Evolutionary conservation across 2,888 invertebrate genomes (phyloP), one percentile per base, ranked within the genome.

Genomic region (Acleris literana): DNA sequence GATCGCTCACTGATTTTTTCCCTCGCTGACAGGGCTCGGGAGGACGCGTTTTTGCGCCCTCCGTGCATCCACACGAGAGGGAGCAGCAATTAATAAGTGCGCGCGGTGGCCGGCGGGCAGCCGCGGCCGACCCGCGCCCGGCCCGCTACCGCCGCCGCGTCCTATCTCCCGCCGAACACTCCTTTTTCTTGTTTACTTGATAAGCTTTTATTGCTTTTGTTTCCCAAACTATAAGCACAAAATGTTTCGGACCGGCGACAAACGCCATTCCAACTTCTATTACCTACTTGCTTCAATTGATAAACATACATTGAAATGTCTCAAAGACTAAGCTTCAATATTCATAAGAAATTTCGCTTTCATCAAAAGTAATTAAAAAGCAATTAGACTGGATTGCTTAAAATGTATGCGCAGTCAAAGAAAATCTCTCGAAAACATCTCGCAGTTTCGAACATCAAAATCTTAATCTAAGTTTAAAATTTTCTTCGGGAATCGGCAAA

Each of bases 1-100:
- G 91, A 92, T 92, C 92, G 92, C 91, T 92, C 92, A 92, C 92
- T 91, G 92, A 92, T 92, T 92, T 92, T 92, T 92, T 92, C 90
- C 92, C 91, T 90, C 91, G 88, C 90, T 91, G 91, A 91, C 91
- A 91, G 88, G 86, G 87, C 87, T 85, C 87, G 87, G 90, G 89
- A 90, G 91, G 88, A 89, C 88, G 83, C 82, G 90, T 90, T 91
- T 92, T 92, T 92, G 90, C 86, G 83, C 90, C 90, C 90, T 88
- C 82, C 81, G 80, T 84, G 81, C 84, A 84, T 80, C 82, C 74
- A 79, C 81, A 82, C 75, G 80, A 79, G 82, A 82, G 90, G 91
- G 91, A 86, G 85, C 86, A 76, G 85, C 92, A 92, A 92, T 92
- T 92, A 92, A 92, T 92, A 92, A 91, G 87, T 86, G 81, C 80